Base-by-base conservation (phyloP, 2,888 invertebrate genomes). In the Eilema depressum region DNA sequence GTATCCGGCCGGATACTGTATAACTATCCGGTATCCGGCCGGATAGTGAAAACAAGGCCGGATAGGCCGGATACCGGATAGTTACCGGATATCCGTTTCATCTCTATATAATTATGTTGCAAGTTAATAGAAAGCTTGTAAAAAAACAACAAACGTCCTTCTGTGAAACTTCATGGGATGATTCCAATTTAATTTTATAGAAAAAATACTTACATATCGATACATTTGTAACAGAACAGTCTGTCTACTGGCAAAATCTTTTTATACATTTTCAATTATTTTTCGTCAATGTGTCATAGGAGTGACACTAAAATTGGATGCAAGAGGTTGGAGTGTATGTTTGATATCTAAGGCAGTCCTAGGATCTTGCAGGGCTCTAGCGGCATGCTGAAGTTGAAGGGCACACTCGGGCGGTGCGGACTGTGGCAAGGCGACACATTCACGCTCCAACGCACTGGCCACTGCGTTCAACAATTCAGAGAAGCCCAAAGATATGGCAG, bases 401-500 rank as follows among this genome's bases (percentile, higher is more conserved):
- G 98, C 97, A 87, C 98, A 98, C 88, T 99, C 99, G 0, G 98
- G 97, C 88, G 98, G 98, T 20, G 98, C 96, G 73, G 96, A 96
- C 17, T 97, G 96, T 0, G 98, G 98, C 68, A 99, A 93, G 69
- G 98, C 94, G 0, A 97, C 96, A 83, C 98, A 97, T 91, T 99
- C 99, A 68, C 99, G 96, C 85, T 99, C 99, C 78, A 99, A 96
- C 75, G 99, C 97, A 69, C 96, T 96, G 0, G 98, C 98, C 85
- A 99, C 96, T 1, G 98, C 98, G 76, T 98, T 98, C 26, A 99
- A 93, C 41, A 99, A 95, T 83, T 99, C 98, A 1, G 98, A 96
- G 91, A 99, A 99, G 0, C 99, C 99, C 76, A 99, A 96, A 0
- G 98, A 97, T 68, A 99, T 96, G 0, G 99, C 99, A 30, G 99